A percentile compares a stretch with the other conserved stretches of the same genome.
These are phyloP conservation scores for Tetragonula clypearis DNA, from an alignment of 1,140 invertebrate genomes.

Conservation along the genomic window DNA sequence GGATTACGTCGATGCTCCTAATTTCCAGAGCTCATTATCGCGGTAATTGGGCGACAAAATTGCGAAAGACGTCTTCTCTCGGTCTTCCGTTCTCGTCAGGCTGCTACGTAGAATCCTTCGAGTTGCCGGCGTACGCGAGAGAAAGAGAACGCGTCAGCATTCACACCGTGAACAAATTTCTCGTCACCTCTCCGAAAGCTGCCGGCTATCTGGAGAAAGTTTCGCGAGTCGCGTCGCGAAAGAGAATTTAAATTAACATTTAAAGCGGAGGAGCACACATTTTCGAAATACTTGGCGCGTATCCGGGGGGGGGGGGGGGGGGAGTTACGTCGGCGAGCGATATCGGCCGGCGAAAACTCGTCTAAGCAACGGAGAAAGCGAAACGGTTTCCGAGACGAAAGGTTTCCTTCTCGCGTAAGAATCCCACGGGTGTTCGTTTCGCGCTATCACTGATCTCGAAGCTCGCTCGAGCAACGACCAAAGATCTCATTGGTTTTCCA, in stretches of 20 bases:
- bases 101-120: background rate
- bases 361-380: conserved; percentile 41
- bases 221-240: background rate
- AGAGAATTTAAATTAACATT: conserved; percentile 43
- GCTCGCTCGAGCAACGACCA: conserved; percentile 39
- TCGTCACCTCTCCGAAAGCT: background rate
- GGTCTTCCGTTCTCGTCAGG: background rate
- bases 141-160: background rate
- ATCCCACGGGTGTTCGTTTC: conserved; percentile 57
- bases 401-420: conserved; percentile 57
- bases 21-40: conserved; percentile 54
- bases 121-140: too few species aligned
- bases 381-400: conserved; percentile 51
- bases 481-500: conserved; percentile 59
- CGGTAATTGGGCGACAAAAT: conserved; percentile 42
- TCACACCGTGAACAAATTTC: background rate
- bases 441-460: conserved; percentile 51
- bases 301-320: background rate
- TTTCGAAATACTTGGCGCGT: conserved; percentile 33
- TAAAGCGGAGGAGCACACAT: conserved; percentile 22
- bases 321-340: background rate
- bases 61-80: background rate
- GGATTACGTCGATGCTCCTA: background rate
- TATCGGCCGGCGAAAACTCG: conserved; percentile 27
- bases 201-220: background rate